Conservation (phyloP, 2,797 vertebrate species). For the Babyrousa celebensis region DNA sequence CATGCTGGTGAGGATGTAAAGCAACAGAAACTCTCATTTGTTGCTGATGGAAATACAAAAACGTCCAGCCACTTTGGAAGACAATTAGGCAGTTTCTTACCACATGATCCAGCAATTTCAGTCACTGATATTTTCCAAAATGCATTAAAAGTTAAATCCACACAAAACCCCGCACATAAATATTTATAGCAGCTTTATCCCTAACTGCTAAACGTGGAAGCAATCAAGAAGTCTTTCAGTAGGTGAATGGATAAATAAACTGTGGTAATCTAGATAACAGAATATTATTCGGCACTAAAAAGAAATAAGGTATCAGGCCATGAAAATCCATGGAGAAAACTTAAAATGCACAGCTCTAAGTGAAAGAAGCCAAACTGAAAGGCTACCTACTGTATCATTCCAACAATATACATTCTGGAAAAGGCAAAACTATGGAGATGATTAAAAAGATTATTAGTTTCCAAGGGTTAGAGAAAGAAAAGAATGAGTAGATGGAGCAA, state of each 20-base stretch:
- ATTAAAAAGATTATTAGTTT: not conserved
- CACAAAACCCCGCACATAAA: not conserved
- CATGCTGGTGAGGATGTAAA: not conserved
- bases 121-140: not conserved
- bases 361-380: not conserved
- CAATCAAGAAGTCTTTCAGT: not conserved
- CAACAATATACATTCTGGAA: not conserved
- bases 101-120: not conserved
- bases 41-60: not conserved
- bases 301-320: not conserved
- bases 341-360: not conserved
- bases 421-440: not conserved
- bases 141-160: not conserved
- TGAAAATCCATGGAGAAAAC: not conserved
- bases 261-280: not conserved
- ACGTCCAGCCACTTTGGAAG: not conserved
- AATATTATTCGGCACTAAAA: not conserved
- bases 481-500: not conserved
- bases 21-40: not conserved
- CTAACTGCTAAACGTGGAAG: slow-evolving; percentile 8
- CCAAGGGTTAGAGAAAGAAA: not conserved
- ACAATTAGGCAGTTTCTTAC: not conserved
- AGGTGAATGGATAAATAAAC: slow-evolving; percentile 17
- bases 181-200: slow-evolving; percentile 35
- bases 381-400: not conserved